Percentiles rank a stretch among this genome's conserved stretches.
phyloP scores from a whole-genome alignment of 2,113 vertebrate genomes.

The Apteryx owenii region DNA sequence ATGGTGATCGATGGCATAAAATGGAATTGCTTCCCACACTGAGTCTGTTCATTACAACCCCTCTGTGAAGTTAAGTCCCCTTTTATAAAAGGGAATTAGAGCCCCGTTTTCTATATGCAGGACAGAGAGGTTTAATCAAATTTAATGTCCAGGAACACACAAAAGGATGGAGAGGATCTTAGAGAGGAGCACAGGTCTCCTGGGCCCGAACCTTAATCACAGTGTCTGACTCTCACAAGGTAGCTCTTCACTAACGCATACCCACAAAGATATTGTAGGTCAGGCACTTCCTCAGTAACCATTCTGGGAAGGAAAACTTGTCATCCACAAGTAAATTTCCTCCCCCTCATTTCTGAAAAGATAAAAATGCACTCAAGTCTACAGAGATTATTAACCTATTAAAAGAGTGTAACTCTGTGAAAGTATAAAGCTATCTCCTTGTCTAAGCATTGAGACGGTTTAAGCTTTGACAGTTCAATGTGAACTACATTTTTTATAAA shows the following conservation, averaged over 20 bases:
- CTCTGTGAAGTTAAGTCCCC: not conserved
- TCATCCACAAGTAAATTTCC: not conserved
- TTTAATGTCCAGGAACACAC: not conserved
- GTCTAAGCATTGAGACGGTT: not conserved
- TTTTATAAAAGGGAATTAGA: not conserved
- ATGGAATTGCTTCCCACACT: not conserved
- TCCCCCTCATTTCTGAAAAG: not conserved
- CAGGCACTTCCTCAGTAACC: not conserved
- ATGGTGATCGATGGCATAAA: not conserved
- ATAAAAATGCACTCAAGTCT: not conserved
- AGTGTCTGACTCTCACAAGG: not conserved
- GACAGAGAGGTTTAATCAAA: not conserved
- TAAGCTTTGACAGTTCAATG: slow-evolving; percentile 18
- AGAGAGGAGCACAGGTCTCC: accelerated
- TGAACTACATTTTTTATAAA: slow-evolving; percentile 8
- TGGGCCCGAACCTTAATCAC: not conserved
- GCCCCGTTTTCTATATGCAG: not conserved
- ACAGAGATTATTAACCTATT: not conserved
- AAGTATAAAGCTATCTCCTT: not conserved
- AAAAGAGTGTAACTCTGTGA: not conserved
- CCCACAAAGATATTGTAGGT: not conserved
- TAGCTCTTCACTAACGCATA: not conserved
- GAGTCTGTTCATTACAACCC: not conserved
- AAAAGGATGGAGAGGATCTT: not conserved
- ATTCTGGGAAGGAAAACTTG: not conserved